Evolutionary conservation across 2,888 invertebrate species (phyloP), one percentile per base, ranked within the genome.

Genomic region (Hydrotaea cyrtoneurina): DNA sequence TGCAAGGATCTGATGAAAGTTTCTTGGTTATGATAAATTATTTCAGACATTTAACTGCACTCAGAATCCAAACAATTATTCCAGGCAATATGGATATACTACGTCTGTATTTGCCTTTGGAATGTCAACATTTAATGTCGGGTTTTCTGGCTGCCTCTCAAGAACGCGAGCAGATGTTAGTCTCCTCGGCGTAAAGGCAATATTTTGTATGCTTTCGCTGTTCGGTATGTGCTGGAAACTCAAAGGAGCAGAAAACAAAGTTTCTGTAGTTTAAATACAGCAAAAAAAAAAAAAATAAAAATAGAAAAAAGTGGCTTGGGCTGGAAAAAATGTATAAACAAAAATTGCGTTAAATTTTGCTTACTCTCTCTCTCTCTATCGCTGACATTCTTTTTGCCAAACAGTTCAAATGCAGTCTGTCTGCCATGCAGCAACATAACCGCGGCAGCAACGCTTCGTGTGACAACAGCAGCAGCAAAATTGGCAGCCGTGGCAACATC

Each of bases 341-440:
- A 72, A 76, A 81, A 76, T 79, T 78, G 72, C 84, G 59, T 76
- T 43, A 83, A 78, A 50, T 80, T 77, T 80, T 39, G 83, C 77
- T 7, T 57, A 4, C 3, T 31, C 2, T 4, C 11, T 8, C 11
- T 23, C 55, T 75, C 50, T 5, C 5, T 59, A n/a, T n/a, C n/a
- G n/a, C 23, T 7, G 3, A 23, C 13, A 26, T 23, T 15, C 23
- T 11, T 8, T 2, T 23, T 23, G 59, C 23, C 0, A 57, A 11
- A 43, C 10, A 43, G 31, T 43, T 31, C 15, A 13, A 50, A 50
- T 50, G 50, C 13, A 59, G 4, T 0, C 4, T 11, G 19, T 0
- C 26, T 5, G 59, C 31, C 2, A n/a, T n/a, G n/a, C n/a, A 15
- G 26, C 59, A 23, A 13, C 26, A 15, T n/a, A 59, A 55, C 5